Percentiles rank a stretch among this genome's conserved stretches.
phyloP scores from a whole-genome alignment of 1,140 invertebrate species.

The Tyrophagus putrescentiae region DNA sequence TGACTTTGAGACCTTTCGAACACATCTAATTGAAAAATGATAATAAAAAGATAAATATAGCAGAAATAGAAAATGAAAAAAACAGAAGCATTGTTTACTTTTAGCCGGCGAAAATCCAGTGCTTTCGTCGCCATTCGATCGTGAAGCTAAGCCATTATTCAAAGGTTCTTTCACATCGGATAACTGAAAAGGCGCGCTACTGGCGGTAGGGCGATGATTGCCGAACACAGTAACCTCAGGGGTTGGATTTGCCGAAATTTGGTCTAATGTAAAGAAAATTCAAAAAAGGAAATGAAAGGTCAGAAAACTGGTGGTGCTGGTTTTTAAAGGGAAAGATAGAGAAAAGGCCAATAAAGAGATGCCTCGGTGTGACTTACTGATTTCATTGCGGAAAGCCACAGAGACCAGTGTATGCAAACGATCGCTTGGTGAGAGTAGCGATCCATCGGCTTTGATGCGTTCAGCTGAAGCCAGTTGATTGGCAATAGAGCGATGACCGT shows the following conservation, averaged over 20 bases:
- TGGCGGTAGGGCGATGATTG: too few species aligned
- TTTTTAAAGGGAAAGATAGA: neutral
- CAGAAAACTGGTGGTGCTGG: neutral
- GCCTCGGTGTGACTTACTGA: neutral
- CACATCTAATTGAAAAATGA: neutral
- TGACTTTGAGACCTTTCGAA: too few species aligned
- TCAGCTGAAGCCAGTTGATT: neutral
- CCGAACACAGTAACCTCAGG: neutral
- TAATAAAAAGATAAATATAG: too few species aligned
- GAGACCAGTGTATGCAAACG: conserved; percentile 8
- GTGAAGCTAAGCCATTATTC: too few species aligned
- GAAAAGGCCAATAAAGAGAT: neutral
- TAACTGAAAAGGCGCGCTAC: too few species aligned
- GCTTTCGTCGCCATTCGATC: too few species aligned
- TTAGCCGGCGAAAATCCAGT: too few species aligned
- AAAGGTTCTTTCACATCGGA: too few species aligned
- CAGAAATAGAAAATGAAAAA: too few species aligned
- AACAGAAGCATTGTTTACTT: too few species aligned
- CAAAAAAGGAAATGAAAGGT: neutral
- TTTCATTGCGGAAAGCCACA: neutral
- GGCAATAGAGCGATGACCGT: conserved; percentile 15
- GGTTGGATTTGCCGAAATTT: neutral
- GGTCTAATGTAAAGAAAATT: neutral
- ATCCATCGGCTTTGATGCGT: conserved; percentile 5
- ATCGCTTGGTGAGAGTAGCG: neutral